A percentile compares a stretch with the other conserved stretches of the same genome.
Conservation (phyloP, 2,113 vertebrate species). For the Pollachius pollachius region DNA sequence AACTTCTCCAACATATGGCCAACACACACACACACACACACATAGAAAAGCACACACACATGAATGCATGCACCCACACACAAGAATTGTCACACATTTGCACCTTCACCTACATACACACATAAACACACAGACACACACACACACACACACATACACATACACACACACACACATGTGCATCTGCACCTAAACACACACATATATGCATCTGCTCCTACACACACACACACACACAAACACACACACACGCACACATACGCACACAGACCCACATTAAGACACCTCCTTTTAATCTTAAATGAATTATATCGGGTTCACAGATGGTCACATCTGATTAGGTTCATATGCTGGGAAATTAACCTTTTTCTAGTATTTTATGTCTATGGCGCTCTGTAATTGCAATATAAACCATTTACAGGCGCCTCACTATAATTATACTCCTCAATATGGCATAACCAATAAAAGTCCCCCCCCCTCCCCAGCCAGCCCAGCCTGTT, state of each 20-base stretch:
- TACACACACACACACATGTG: no score
- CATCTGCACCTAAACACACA: no score
- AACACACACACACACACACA: constrained; percentile 6
- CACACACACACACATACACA: no score
- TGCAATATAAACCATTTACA: constrained; percentile 47
- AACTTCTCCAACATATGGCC: constrained; percentile 34
- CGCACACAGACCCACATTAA: not conserved
- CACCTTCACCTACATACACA: no score
- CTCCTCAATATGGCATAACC: constrained; percentile 26
- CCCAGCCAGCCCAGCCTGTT: constrained; percentile 29
- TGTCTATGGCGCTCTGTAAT: constrained; percentile 29
- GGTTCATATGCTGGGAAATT: constrained; percentile 45
- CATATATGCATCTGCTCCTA: no score
- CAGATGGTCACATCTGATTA: constrained; percentile 43
- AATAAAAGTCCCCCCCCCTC: constrained; percentile 9
- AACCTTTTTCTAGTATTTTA: constrained; percentile 25
- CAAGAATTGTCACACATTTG: not conserved
- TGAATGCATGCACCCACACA: not conserved
- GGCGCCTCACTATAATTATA: constrained; percentile 48
- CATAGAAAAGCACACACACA: not conserved
- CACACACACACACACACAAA: no score
- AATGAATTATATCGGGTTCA: constrained; percentile 35
- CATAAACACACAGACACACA: no score
- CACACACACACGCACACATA: not conserved
- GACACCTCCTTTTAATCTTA: constrained; percentile 34